phyloP scores from a whole-genome alignment of 2,888 invertebrate species.

The Sussaba pulchella region DNA sequence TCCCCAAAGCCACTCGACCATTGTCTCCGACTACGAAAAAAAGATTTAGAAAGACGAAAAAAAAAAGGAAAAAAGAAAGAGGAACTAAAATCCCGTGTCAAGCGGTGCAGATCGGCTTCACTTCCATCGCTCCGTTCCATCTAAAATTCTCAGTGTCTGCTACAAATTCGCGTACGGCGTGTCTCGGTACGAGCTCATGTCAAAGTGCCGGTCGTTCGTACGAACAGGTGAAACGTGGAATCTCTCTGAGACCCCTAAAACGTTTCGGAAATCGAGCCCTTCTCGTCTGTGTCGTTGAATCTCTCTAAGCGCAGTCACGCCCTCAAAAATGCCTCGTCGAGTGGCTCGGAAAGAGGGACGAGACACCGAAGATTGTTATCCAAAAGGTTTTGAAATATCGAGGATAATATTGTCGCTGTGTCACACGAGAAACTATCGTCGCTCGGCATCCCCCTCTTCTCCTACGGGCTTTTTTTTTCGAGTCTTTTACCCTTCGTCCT shows the following conservation, averaged over 20 bases:
- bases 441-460: too few species aligned
- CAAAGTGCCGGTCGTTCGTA: slow-evolving; percentile 5
- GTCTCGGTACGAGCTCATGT: background rate
- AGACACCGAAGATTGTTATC: slow-evolving; percentile 65
- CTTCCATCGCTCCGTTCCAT: slow-evolving; percentile 70
- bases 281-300: background rate
- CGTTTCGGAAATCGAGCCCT: too few species aligned
- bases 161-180: slow-evolving; percentile 36
- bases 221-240: slow-evolving; percentile 46
- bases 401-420: slow-evolving; percentile 71
- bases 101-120: slow-evolving; percentile 42
- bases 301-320: slow-evolving; percentile 37
- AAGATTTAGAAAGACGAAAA: slow-evolving; percentile 55
- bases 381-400: slow-evolving; percentile 69
- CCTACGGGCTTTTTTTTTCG: too few species aligned
- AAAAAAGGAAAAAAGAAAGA: too few species aligned
- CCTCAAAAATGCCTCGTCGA: slow-evolving; percentile 53
- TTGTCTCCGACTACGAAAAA: slow-evolving; percentile 70
- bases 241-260: too few species aligned
- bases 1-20: slow-evolving; percentile 36
- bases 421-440: slow-evolving; percentile 63
- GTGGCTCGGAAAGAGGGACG: slow-evolving; percentile 8
- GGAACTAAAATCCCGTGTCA: slow-evolving; percentile 38
- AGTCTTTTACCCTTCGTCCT: background rate
- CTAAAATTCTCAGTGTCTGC: slow-evolving; percentile 72